These are phyloP conservation scores for Thamnophis elegans DNA, from an alignment of 2,797 vertebrate species.

Conservation along the genomic window DNA sequence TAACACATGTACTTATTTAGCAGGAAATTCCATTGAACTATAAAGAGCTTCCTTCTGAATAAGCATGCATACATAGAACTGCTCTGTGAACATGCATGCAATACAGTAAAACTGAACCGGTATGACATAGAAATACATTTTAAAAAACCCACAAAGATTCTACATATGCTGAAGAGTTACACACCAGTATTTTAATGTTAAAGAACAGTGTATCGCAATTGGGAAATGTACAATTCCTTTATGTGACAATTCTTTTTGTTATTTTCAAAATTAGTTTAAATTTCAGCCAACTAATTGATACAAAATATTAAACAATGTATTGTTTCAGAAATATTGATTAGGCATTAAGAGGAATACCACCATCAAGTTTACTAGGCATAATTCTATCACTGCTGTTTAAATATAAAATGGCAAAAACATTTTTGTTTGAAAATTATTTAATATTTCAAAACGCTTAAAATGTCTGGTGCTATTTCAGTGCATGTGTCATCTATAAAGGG, in stretches of 20 bases:
- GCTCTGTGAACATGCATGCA: constrained; percentile 17
- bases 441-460: constrained; percentile 27
- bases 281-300: constrained; percentile 38
- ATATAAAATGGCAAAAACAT: background rate
- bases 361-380: constrained; percentile 35
- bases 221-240: constrained; percentile 44
- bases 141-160: constrained; percentile 48
- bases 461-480: background rate
- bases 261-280: background rate
- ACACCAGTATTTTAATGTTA: constrained; percentile 52
- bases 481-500: background rate
- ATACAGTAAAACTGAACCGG: constrained; percentile 42
- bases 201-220: constrained; percentile 45
- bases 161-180: constrained; percentile 56
- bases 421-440: background rate
- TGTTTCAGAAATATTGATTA: constrained; percentile 12
- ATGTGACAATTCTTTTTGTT: constrained; percentile 26
- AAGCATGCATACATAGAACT: background rate
- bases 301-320: constrained; percentile 44
- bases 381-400: constrained; percentile 20
- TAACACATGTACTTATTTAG: background rate
- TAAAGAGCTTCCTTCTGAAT: background rate
- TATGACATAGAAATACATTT: constrained; percentile 54
- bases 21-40: background rate
- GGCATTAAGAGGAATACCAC: constrained; percentile 38